These are phyloP conservation scores for Tryphoninae sp. DNA, from an alignment of 2,888 invertebrate genomes.

Conservation along the genomic window DNA sequence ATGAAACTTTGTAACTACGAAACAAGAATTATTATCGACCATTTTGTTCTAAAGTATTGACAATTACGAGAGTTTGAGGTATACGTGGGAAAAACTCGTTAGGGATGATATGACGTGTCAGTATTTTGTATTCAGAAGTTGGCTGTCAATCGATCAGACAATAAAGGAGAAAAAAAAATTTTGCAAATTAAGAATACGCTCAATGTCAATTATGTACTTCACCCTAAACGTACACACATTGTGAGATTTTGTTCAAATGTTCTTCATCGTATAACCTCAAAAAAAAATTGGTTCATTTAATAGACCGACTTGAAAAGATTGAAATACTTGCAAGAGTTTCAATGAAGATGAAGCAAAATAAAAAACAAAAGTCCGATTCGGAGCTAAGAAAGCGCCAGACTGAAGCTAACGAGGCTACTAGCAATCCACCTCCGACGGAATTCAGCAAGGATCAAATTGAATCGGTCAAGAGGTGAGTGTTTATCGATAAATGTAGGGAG, in stretches of 20 bases:
- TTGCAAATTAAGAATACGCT: too few species aligned
- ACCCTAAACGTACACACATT: not conserved
- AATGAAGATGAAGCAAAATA: conserved; percentile 74
- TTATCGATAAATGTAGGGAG: not conserved
- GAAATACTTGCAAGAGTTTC: conserved; percentile 74
- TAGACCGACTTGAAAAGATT: conserved; percentile 54
- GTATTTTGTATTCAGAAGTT: too few species aligned
- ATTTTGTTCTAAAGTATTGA: too few species aligned
- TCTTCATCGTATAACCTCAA: not conserved
- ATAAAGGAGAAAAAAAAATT: too few species aligned
- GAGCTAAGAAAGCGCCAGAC: conserved; percentile 77
- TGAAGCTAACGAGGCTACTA: conserved; percentile 68
- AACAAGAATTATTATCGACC: too few species aligned
- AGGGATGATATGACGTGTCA: too few species aligned
- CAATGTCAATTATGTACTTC: too few species aligned
- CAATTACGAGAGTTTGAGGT: too few species aligned
- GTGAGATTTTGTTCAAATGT: not conserved
- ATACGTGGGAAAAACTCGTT: too few species aligned
- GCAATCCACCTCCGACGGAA: conserved; percentile 73
- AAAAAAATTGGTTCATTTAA: conserved; percentile 7
- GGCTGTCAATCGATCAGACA: too few species aligned
- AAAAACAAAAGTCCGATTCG: conserved; percentile 76
- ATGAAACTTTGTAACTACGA: too few species aligned
- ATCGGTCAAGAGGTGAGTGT: conserved; percentile 82
- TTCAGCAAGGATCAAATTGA: conserved; percentile 84